These are phyloP conservation scores for Microvelia longipes DNA, from an alignment of 1,140 invertebrate species.

Conservation along the genomic window DNA sequence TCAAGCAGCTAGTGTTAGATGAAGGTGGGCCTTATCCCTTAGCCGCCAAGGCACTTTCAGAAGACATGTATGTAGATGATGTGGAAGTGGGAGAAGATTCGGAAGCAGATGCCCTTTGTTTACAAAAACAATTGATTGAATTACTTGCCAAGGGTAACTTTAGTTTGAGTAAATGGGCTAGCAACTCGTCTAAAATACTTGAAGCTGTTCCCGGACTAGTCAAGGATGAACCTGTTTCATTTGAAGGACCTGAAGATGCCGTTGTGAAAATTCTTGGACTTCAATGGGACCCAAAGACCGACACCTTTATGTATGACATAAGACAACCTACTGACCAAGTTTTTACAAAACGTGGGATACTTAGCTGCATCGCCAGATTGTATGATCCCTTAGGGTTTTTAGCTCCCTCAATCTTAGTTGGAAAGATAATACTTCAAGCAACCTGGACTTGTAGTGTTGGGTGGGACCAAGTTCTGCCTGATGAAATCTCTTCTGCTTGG, in stretches of 20 bases:
- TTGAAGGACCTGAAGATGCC: background rate
- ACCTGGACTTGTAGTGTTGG: too few species aligned
- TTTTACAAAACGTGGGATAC: conserved; percentile 18
- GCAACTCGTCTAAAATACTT: conserved; percentile 8
- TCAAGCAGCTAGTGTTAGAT: too few species aligned
- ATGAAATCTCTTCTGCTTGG: too few species aligned
- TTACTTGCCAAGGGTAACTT: conserved; percentile 18
- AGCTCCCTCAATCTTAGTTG: too few species aligned
- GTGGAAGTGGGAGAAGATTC: conserved; percentile 20
- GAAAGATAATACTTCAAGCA: background rate
- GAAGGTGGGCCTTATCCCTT: too few species aligned
- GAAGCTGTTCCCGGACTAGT: background rate
- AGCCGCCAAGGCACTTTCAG: conserved; percentile 17
- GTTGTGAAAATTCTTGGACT: conserved; percentile 18
- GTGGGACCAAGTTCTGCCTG: too few species aligned
- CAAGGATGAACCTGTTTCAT: background rate
- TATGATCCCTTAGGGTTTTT: conserved; percentile 26
- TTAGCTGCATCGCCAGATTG: conserved; percentile 18
- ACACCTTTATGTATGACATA: too few species aligned
- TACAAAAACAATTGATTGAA: conserved; percentile 18
- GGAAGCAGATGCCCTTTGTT: conserved; percentile 17
- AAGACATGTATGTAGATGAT: conserved; percentile 29
- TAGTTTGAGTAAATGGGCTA: conserved; percentile 20
- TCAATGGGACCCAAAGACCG: conserved; percentile 17
- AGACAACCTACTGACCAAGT: too few species aligned